A percentile compares a stretch with the other conserved stretches of the same genome.
Conservation (phyloP, 2,113 vertebrate species). For the Chloropsis hardwickii region DNA sequence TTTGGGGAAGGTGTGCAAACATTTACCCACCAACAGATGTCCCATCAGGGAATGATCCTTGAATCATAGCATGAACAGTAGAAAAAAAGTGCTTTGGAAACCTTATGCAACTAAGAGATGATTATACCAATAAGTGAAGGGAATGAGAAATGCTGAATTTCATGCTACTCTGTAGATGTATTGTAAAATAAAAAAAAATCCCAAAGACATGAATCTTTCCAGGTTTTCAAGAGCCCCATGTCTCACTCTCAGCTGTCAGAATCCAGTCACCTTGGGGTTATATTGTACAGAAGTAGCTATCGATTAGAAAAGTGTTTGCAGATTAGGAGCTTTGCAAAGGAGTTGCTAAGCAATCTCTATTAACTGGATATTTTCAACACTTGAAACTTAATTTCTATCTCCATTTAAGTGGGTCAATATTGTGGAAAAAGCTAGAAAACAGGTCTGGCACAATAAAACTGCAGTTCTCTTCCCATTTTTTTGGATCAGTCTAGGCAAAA, state of each 20-base stretch:
- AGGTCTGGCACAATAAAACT: background rate
- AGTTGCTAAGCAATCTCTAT: constrained; percentile 49
- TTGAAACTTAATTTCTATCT: constrained; percentile 37
- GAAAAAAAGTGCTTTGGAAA: background rate
- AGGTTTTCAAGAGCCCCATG: background rate
- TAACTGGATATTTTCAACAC: constrained; percentile 41
- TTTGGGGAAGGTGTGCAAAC: background rate
- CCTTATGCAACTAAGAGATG: background rate
- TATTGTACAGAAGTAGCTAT: constrained; percentile 29
- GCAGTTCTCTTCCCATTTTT: background rate
- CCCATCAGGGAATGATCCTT: background rate
- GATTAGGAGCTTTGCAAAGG: constrained; percentile 53
- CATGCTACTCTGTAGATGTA: background rate
- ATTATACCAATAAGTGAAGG: background rate
- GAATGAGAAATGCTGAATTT: background rate
- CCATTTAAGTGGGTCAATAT: constrained; percentile 45
- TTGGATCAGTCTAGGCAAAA: background rate
- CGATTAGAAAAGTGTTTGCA: constrained; percentile 41
- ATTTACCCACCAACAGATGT: background rate
- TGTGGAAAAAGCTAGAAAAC: constrained; percentile 18
- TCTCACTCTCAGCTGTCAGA: background rate
- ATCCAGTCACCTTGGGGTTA: constrained; percentile 41
- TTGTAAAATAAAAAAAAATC: background rate
- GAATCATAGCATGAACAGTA: background rate
- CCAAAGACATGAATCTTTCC: background rate